These are phyloP conservation scores for Kryptolebias ocellatus DNA, from an alignment of 2,797 vertebrate genomes.

Conservation along the genomic window DNA sequence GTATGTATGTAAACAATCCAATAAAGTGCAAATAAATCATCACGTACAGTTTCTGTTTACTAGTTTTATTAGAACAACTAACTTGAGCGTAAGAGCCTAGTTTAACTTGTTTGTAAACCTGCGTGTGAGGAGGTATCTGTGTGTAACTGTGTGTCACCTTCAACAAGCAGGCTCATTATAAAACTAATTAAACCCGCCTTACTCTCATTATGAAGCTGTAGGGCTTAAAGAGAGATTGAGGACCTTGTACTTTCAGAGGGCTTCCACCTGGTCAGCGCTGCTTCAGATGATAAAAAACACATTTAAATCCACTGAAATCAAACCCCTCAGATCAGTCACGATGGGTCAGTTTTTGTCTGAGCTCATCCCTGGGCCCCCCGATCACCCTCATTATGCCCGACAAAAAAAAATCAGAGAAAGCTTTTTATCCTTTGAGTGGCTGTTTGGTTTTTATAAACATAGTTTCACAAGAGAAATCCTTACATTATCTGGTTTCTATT, in stretches of 20 bases:
- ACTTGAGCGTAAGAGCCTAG: neutral
- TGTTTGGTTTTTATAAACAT: conserved; percentile 14
- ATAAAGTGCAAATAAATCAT: conserved; percentile 16
- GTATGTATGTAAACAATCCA: conserved; percentile 16
- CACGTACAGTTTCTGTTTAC: conserved; percentile 18
- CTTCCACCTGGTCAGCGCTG: conserved; percentile 54
- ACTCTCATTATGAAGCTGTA: conserved; percentile 68
- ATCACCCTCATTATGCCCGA: conserved; percentile 18
- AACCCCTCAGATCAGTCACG: conserved; percentile 34
- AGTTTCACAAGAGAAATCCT: conserved; percentile 43
- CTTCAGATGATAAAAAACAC: conserved; percentile 62
- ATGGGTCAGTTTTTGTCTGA: conserved; percentile 46
- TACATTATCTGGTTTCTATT: conserved; percentile 46
- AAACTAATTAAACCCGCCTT: conserved; percentile 75
- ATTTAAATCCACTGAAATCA: conserved; percentile 60
- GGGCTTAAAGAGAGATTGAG: conserved; percentile 68
- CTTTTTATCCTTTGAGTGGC: conserved; percentile 6
- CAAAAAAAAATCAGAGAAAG: conserved; percentile 20
- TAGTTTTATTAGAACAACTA: conserved; percentile 24
- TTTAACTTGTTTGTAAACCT: conserved; percentile 22
- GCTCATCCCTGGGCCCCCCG: conserved; percentile 29
- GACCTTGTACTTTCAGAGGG: conserved; percentile 65
- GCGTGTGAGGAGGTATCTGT: conserved; percentile 15
- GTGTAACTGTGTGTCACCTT: conserved; percentile 52
- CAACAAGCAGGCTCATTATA: conserved; percentile 74